These are phyloP conservation scores for Ciconia nigra DNA, from an alignment of 2,797 vertebrate genomes.

Conservation along the genomic window DNA sequence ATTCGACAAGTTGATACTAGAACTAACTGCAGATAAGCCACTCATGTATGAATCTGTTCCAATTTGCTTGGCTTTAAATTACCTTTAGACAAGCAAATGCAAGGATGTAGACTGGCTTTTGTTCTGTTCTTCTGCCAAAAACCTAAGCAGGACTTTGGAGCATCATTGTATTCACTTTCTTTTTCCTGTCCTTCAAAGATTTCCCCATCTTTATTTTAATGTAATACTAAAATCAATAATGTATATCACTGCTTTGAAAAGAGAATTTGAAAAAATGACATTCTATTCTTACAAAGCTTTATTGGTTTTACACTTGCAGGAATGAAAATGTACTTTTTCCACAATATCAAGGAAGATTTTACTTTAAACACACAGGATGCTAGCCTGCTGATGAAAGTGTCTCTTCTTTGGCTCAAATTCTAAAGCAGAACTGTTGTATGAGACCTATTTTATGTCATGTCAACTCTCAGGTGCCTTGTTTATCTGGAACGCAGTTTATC, in stretches of 20 bases:
- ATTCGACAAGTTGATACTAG: background rate
- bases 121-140: background rate
- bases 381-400: background rate
- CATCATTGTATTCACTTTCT: background rate
- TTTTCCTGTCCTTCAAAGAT: background rate
- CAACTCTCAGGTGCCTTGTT: background rate
- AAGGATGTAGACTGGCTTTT: background rate
- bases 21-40: background rate
- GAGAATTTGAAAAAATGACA: background rate
- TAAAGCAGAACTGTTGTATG: background rate
- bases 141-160: background rate
- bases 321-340: background rate
- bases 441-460: background rate
- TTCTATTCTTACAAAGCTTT: background rate
- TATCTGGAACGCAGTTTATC: background rate
- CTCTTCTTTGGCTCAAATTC: background rate
- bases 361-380: background rate
- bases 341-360: background rate
- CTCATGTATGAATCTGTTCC: background rate
- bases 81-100: background rate
- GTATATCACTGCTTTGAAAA: background rate
- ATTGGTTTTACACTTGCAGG: background rate
- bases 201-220: background rate
- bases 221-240: background rate
- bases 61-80: background rate